phyloP scores from a whole-genome alignment of 2,888 invertebrate genomes.

The Lacanobia wlatinum region DNA sequence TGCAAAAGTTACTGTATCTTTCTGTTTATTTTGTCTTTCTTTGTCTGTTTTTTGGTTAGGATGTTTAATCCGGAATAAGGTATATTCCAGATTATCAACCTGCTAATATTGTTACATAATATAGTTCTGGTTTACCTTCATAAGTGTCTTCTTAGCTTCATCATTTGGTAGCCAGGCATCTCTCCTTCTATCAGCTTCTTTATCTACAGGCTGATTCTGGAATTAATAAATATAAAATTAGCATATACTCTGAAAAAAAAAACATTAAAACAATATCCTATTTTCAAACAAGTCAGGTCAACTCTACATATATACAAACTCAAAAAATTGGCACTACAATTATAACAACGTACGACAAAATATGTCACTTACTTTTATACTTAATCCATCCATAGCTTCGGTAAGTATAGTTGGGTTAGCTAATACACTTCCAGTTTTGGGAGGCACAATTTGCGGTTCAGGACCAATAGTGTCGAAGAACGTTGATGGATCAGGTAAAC shows the following conservation, averaged over 20 bases:
- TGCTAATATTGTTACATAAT: too few species aligned
- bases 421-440: constrained; percentile 76
- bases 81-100: too few species aligned
- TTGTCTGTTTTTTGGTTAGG: too few species aligned
- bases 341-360: not conserved
- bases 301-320: too few species aligned
- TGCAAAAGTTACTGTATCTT: too few species aligned
- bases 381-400: constrained; percentile 84
- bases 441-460: constrained; percentile 78
- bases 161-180: constrained; percentile 96
- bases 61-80: too few species aligned
- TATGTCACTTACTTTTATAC: constrained; percentile 77
- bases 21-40: too few species aligned
- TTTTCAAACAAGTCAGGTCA: too few species aligned
- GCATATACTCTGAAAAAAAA: too few species aligned
- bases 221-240: constrained; percentile 26
- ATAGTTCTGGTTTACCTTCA: constrained; percentile 78
- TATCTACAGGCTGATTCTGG: constrained; percentile 87
- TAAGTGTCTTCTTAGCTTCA: constrained; percentile 93
- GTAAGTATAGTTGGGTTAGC: constrained; percentile 75
- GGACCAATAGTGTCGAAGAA: constrained; percentile 89
- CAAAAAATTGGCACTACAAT: too few species aligned
- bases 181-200: constrained; percentile 91
- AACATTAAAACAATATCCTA: too few species aligned
- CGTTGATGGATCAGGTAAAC: constrained; percentile 87